These are phyloP conservation scores for Melolontha melolontha DNA, from an alignment of 2,888 invertebrate species.

Conservation along the genomic window DNA sequence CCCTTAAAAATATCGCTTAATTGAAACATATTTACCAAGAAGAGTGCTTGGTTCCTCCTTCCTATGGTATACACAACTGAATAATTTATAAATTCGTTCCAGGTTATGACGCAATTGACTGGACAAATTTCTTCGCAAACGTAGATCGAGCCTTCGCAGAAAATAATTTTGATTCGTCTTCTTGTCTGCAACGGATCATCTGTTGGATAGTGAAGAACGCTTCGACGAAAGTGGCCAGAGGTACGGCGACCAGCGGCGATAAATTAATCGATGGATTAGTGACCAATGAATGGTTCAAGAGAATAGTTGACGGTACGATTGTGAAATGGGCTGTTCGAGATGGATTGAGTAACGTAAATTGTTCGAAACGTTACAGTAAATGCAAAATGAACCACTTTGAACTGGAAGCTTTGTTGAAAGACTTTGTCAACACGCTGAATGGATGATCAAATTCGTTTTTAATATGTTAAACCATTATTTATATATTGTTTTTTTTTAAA, in stretches of 20 bases:
- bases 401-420: conserved; percentile 47
- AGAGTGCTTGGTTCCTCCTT: no score
- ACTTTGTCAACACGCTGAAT: conserved; percentile 37
- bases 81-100: not conserved
- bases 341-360: conserved; percentile 64
- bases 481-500: no score
- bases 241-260: conserved; percentile 63
- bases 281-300: conserved; percentile 63
- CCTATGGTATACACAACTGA: no score
- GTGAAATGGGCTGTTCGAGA: conserved; percentile 68
- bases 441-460: no score
- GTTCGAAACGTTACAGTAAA: conserved; percentile 64
- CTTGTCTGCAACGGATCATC: conserved; percentile 72
- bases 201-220: conserved; percentile 68
- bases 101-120: conserved; percentile 41
- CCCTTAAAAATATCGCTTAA: no score
- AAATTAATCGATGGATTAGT: conserved; percentile 68
- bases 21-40: no score
- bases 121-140: conserved; percentile 60
- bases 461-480: no score
- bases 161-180: conserved; percentile 72
- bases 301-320: conserved; percentile 67
- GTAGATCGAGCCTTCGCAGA: conserved; percentile 70
- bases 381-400: conserved; percentile 61
- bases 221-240: conserved; percentile 60